Percentiles rank a stretch among this genome's conserved stretches.
phyloP scores from a whole-genome alignment of 2,797 vertebrate species.

The Pangasius macronema region DNA sequence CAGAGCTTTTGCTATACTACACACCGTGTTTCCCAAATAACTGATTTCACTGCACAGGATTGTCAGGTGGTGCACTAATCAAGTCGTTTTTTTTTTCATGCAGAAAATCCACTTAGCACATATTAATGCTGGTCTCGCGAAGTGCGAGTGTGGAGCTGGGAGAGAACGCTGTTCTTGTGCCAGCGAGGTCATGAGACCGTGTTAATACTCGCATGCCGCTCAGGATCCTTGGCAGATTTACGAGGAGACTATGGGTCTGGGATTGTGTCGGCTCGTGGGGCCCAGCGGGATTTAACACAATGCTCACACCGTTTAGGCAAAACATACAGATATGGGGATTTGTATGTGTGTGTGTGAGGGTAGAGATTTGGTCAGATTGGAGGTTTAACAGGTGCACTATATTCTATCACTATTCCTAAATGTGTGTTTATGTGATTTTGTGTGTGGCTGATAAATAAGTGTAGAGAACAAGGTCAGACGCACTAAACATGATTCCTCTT shows the following conservation, averaged over 20 bases:
- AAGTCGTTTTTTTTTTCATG: background rate
- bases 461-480: background rate
- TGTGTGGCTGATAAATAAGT: conserved; percentile 21
- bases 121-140: conserved; percentile 21
- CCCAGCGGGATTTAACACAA: conserved; percentile 51
- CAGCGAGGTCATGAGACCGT: conserved; percentile 57
- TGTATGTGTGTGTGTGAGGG: background rate
- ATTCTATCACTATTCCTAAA: background rate
- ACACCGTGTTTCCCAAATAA: background rate
- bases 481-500: background rate
- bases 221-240: conserved; percentile 64
- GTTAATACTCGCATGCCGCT: conserved; percentile 63
- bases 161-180: conserved; percentile 35
- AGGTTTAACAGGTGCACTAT: conserved; percentile 24
- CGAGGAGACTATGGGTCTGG: conserved; percentile 50
- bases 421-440: background rate
- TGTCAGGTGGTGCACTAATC: conserved; percentile 37
- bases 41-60: conserved; percentile 64
- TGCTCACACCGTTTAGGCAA: conserved; percentile 47
- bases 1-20: background rate
- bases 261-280: conserved; percentile 47
- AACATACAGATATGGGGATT: conserved; percentile 32
- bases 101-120: conserved; percentile 12
- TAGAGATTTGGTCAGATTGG: background rate
- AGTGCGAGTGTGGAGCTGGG: conserved; percentile 8